phyloP scores from a whole-genome alignment of 2,797 vertebrate species.

The Stomatorhinus walkeri region DNA sequence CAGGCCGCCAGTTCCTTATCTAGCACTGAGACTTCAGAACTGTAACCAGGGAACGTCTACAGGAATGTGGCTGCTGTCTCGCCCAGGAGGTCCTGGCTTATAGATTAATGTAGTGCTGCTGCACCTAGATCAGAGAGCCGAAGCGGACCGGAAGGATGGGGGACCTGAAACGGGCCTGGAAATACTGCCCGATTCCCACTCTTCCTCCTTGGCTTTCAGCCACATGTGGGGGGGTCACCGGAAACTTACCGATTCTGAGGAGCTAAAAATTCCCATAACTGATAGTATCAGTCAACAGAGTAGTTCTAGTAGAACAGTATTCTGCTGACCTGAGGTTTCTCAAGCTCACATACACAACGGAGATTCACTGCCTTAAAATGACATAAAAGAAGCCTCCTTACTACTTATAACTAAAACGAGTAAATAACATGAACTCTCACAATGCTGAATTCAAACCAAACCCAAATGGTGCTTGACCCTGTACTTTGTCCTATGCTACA shows the following conservation, averaged over 20 bases:
- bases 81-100: not conserved
- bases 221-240: not conserved
- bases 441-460: not conserved
- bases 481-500: not conserved
- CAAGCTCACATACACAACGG: not conserved
- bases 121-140: not conserved
- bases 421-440: not conserved
- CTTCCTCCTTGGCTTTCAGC: not conserved
- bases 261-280: not conserved
- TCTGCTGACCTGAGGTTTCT: not conserved
- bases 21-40: not conserved
- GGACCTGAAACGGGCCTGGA: not conserved
- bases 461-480: not conserved
- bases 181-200: not conserved
- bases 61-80: not conserved
- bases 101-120: slow-evolving; percentile 4
- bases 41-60: not conserved
- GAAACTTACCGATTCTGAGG: not conserved
- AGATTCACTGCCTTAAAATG: not conserved
- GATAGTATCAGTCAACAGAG: not conserved
- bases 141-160: not conserved
- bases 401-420: not conserved
- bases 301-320: not conserved
- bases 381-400: not conserved
- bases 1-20: not conserved